Evolutionary conservation across 2,888 invertebrate genomes (phyloP), one percentile per base, ranked within the genome.

Genomic region (Stenolophus ochropezus): DNA sequence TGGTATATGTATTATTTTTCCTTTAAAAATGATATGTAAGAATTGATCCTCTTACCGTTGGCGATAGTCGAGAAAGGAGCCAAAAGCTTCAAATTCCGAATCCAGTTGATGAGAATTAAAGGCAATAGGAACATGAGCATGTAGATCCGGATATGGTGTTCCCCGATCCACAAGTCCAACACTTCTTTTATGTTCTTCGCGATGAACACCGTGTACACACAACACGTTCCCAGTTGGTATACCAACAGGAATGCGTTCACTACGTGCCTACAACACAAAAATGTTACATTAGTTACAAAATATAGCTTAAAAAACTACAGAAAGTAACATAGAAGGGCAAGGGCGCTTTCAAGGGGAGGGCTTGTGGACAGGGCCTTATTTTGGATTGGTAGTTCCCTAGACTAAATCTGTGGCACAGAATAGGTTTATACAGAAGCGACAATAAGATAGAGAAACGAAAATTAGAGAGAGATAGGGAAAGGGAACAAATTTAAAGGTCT

Each of bases 181-280:
- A 96, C 94, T 84, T 90, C 91, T 87, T 94, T 91, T n/a, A 98
- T 91, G 89, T 97, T 98, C 82, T 94, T 93, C 0, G 97, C 93
- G 71, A 98, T 96, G 88, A 98, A 99, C 0, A 98, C 96, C 20
- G 97, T 95, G 89, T 99, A 99, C 0, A 98, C 98, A 88, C 98
- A 98, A 88, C 98, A 98, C 71, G 97, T 96, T 65, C 99, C 99
- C 85, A 98, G 91, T 89, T 99, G 98, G 86, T 98, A 98, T 77
- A 97, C 91, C 83, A 98, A 88, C 1, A 96, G 90, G 86, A 96
- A 96, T 0, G 90, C 89, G 87, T 96, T 96, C 21, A 94, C 93
- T 4, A 94, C 89, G 84, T 93, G 93, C 81, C 96, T 96, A 90
- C 4, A 90, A 88, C 87, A 88, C 84, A 56, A 18, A 56, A 18